phyloP scores from a whole-genome alignment of 2,888 invertebrate genomes.

The Leistus spinibarbis region DNA sequence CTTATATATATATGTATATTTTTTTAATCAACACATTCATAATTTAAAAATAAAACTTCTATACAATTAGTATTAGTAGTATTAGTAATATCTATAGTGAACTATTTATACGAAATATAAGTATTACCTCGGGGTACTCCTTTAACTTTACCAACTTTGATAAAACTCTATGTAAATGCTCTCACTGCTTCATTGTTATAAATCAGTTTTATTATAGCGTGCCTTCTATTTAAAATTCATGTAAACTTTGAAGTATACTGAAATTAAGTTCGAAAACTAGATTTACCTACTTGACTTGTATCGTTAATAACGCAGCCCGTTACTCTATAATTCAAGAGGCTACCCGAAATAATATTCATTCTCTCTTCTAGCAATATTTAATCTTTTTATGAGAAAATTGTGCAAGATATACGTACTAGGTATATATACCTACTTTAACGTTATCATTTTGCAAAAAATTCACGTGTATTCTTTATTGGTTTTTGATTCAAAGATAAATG shows the following conservation, averaged over 20 bases:
- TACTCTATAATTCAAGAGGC: background rate
- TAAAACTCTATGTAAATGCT: background rate
- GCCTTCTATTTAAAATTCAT: conserved; percentile 30
- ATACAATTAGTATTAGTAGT: background rate
- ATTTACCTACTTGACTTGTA: conserved; percentile 9
- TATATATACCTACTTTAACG: no score
- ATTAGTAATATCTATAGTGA: background rate
- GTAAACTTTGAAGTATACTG: conserved; percentile 20
- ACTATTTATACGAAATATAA: background rate
- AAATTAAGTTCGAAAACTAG: conserved; percentile 31
- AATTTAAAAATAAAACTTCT: background rate
- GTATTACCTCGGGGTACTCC: background rate
- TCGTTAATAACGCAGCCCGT: background rate
- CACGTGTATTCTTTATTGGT: no score
- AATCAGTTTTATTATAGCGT: conserved; percentile 13
- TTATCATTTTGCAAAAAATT: no score
- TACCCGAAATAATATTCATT: background rate
- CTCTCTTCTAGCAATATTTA: no score
- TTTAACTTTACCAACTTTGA: background rate
- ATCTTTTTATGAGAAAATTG: no score
- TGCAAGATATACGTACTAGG: no score
- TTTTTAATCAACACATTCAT: no score
- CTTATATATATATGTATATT: no score
- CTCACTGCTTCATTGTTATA: conserved; percentile 1
- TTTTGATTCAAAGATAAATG: no score